Base-by-base conservation (phyloP, 2,113 vertebrate genomes). In the Glaucomys volans region DNA sequence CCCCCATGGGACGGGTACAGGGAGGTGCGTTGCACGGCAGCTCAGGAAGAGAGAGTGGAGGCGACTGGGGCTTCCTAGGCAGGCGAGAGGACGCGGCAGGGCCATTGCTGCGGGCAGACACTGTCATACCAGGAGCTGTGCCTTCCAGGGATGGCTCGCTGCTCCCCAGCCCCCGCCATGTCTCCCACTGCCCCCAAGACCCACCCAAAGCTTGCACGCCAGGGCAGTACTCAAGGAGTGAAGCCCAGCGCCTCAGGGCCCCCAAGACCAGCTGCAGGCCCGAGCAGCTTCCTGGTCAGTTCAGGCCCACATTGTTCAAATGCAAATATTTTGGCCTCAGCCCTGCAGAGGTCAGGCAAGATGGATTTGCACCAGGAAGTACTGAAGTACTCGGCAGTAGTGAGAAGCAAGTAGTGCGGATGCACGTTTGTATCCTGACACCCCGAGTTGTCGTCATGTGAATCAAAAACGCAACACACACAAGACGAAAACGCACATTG, bases 41-140 rank as follows among this genome's bases (percentile, higher is more conserved):
- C 30, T 94, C 62, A 37, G 12, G 13, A 69, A 2, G 5, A 16
- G 69, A 44, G 80, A 8, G 11, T 66, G 64, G 62, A 44, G 57
- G 47, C 66, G 76, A 10, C 30, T n/a, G 59, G 32, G 26, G 30
- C 22, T 42, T 62, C n/a, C 47, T 85, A n/a, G 32, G 35, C 67
- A 17, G 26, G 50, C 64, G 42, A 75, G 24, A 44, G n/a, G 10
- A 8, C 1, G 1, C 0, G 35, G 50, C 17, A 52, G n/a, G 52
- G 7, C 24, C 44, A 30, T 22, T 16, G 28, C 40, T 14, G 16
- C 11, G 2, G 11, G 20, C 18, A 42, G 5, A 3, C 0, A 14
- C 6, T 50, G 40, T 37, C 26, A 50, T 13, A 4, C 11, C 37
- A 9, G 6, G 32, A 40, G 32, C 44, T 40, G 44, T 37, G 8